Evolutionary conservation across 2,113 vertebrate species (phyloP).

Genomic region (Syrrhaptes paradoxus): DNA sequence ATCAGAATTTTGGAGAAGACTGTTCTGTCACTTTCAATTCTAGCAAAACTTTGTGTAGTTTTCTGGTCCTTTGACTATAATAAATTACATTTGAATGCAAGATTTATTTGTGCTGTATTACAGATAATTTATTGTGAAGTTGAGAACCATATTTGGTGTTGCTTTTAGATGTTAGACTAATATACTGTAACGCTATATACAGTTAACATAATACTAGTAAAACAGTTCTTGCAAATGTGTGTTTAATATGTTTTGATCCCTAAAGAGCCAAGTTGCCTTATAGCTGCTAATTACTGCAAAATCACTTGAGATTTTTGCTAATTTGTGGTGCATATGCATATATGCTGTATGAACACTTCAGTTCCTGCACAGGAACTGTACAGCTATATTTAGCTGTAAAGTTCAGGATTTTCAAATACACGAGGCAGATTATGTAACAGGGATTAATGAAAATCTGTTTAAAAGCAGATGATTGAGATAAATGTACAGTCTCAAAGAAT

Average conservation of each 20-base stretch:
- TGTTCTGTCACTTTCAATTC: neutral
- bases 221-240: neutral
- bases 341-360: neutral
- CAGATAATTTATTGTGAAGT: neutral
- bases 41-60: neutral
- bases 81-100: neutral
- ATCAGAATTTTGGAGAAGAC: neutral
- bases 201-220: neutral
- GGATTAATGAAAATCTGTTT: constrained; percentile 33
- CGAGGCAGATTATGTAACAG: neutral
- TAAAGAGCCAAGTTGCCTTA: neutral
- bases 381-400: neutral
- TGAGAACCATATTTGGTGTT: neutral
- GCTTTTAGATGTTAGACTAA: neutral
- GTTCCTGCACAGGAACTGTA: neutral
- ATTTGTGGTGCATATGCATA: neutral
- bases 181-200: neutral
- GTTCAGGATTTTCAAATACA: neutral
- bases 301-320: neutral
- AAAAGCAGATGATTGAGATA: constrained; percentile 59
- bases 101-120: neutral
- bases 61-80: neutral
- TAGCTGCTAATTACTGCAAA: neutral
- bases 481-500: constrained; percentile 76
- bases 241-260: neutral